Evolutionary conservation across 2,113 vertebrate genomes (phyloP).

Genomic region (Stegastes partitus): DNA sequence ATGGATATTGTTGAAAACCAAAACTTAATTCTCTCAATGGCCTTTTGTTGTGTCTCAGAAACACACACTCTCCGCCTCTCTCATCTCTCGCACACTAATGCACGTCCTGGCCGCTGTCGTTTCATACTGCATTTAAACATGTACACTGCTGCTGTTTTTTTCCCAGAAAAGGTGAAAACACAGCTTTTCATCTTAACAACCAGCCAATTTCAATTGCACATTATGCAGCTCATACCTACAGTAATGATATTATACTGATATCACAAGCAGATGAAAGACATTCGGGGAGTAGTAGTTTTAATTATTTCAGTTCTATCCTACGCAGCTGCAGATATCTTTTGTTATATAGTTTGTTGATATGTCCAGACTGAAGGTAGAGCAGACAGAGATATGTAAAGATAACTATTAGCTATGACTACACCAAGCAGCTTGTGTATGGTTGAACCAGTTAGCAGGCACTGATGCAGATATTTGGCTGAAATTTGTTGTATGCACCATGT

Average conservation of each 20-base stretch:
- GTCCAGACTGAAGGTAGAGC: slow-evolving; percentile 35
- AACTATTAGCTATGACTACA: slow-evolving; percentile 64
- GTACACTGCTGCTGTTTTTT: slow-evolving; percentile 29
- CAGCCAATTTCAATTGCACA: slow-evolving; percentile 39
- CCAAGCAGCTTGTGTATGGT: slow-evolving; percentile 58
- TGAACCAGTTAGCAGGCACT: slow-evolving; percentile 84
- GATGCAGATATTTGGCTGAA: slow-evolving; percentile 84
- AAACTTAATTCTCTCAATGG: slow-evolving; percentile 46
- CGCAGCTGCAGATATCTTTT: slow-evolving; percentile 65
- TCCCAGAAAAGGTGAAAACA: slow-evolving; percentile 30
- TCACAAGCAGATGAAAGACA: slow-evolving; percentile 64
- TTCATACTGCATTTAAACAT: slow-evolving; percentile 54
- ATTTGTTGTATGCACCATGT: slow-evolving; percentile 55
- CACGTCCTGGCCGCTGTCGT: not conserved
- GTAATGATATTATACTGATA: slow-evolving; percentile 58
- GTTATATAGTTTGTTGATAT: slow-evolving; percentile 54
- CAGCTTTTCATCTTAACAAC: slow-evolving; percentile 32
- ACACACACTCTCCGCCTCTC: slow-evolving; percentile 11
- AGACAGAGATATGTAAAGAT: slow-evolving; percentile 55
- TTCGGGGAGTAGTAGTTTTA: slow-evolving; percentile 60
- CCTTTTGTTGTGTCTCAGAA: slow-evolving; percentile 21
- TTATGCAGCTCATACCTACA: slow-evolving; percentile 46
- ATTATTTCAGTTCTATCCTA: slow-evolving; percentile 58
- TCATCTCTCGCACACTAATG: not conserved
- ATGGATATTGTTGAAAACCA: slow-evolving; percentile 39